These are phyloP conservation scores for Diarsia rubi DNA, from an alignment of 2,888 invertebrate genomes.

Conservation along the genomic window DNA sequence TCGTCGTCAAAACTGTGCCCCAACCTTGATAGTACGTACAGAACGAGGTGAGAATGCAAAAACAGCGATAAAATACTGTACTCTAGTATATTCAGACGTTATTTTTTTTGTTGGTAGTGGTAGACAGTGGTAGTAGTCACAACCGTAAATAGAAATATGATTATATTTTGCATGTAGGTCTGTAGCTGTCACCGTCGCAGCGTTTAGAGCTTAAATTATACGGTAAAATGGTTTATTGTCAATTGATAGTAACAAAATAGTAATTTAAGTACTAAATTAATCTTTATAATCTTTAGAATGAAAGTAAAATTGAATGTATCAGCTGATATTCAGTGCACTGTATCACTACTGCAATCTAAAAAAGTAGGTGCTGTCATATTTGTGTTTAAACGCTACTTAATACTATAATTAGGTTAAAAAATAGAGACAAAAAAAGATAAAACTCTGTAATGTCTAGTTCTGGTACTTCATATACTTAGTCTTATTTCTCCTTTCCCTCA, in stretches of 20 bases:
- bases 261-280: not conserved
- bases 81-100: conserved; percentile 35
- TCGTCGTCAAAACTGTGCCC: conserved; percentile 51
- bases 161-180: conserved; percentile 38
- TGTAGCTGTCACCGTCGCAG: conserved; percentile 28
- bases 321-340: conserved; percentile 20
- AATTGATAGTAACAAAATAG: conserved; percentile 27
- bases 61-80: conserved; percentile 63
- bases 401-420: conserved; percentile 2
- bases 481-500: not conserved
- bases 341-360: not conserved
- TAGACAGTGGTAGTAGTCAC: conserved; percentile 63
- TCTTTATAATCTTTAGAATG: conserved; percentile 6
- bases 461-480: not conserved
- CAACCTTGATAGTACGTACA: conserved; percentile 67
- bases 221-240: conserved; percentile 39
- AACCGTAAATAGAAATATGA: conserved; percentile 71
- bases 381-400: not conserved
- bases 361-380: not conserved
- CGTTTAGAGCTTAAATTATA: conserved; percentile 30
- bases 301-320: conserved; percentile 24
- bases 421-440: too few species aligned
- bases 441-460: not conserved
- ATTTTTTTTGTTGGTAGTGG: conserved; percentile 34
- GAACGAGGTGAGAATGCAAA: conserved; percentile 68